Evolutionary conservation across 2,113 vertebrate genomes (phyloP).

Genomic region (Irena cyanogastra): DNA sequence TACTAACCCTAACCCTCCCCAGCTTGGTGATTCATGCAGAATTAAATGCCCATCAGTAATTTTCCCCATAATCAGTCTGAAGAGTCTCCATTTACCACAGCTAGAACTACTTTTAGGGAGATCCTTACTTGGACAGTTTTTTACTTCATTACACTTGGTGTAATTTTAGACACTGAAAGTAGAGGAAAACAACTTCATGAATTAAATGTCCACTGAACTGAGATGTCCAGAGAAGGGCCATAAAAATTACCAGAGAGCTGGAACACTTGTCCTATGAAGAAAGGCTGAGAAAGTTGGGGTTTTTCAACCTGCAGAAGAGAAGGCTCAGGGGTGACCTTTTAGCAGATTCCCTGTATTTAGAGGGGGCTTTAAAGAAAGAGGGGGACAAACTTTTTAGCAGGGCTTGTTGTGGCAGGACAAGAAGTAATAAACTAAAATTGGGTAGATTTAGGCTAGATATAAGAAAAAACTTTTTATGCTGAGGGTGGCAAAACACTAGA

Average conservation of each 20-base stretch:
- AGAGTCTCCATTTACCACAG: neutral
- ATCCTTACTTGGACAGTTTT: neutral
- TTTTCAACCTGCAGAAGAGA: neutral
- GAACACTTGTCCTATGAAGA: neutral
- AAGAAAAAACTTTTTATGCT: neutral
- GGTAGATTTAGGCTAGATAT: neutral
- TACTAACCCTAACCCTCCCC: neutral
- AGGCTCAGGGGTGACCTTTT: neutral
- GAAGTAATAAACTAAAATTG: neutral
- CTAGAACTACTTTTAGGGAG: neutral
- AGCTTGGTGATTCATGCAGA: neutral
- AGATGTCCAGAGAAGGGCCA: neutral
- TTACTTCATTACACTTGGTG: neutral
- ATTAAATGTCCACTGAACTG: neutral
- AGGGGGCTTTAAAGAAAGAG: neutral
- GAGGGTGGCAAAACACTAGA: neutral
- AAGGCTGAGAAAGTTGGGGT: neutral
- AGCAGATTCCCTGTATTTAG: neutral
- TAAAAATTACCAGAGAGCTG: neutral
- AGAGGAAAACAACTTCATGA: neutral
- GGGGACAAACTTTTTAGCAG: neutral
- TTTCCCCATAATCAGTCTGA: neutral
- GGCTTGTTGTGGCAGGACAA: neutral
- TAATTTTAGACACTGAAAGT: neutral
- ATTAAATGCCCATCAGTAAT: neutral